Percentiles rank a stretch among this genome's conserved stretches.
Conservation (phyloP, 2,888 invertebrate species). For the Rhingia campestris region DNA sequence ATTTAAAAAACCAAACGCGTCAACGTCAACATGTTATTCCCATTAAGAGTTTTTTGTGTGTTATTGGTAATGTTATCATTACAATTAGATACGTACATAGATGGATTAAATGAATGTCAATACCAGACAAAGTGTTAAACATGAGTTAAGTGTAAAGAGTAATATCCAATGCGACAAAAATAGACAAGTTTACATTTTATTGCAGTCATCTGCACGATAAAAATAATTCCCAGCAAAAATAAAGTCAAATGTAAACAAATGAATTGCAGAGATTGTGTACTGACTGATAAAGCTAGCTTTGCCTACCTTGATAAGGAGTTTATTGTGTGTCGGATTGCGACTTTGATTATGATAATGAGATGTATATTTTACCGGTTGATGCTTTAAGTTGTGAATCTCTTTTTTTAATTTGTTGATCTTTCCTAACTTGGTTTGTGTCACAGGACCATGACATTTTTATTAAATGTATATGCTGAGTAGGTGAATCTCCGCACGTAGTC, state of each 20-base stretch:
- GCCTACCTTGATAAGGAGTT: constrained; percentile 23
- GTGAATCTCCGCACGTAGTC: too few species aligned
- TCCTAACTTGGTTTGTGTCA: background rate
- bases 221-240: constrained; percentile 2
- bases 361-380: background rate
- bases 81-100: background rate
- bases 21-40: constrained; percentile 17
- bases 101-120: background rate
- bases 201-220: constrained; percentile 19
- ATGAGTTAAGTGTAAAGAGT: background rate
- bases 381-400: background rate
- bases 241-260: constrained; percentile 20
- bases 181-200: constrained; percentile 2
- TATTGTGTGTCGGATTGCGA: constrained; percentile 20
- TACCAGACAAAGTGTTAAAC: background rate
- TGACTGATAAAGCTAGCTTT: constrained; percentile 6
- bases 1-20: background rate
- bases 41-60: constrained; percentile 19
- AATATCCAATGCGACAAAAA: background rate
- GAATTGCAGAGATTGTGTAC: constrained; percentile 1
- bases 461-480: background rate
- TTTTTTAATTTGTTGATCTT: background rate
- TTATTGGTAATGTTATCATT: background rate
- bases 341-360: background rate
- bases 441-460: background rate